Percentiles rank a stretch among this genome's conserved stretches.
These are phyloP conservation scores for Mirza zaza DNA, from an alignment of 2,113 vertebrate genomes.

Conservation along the genomic window DNA sequence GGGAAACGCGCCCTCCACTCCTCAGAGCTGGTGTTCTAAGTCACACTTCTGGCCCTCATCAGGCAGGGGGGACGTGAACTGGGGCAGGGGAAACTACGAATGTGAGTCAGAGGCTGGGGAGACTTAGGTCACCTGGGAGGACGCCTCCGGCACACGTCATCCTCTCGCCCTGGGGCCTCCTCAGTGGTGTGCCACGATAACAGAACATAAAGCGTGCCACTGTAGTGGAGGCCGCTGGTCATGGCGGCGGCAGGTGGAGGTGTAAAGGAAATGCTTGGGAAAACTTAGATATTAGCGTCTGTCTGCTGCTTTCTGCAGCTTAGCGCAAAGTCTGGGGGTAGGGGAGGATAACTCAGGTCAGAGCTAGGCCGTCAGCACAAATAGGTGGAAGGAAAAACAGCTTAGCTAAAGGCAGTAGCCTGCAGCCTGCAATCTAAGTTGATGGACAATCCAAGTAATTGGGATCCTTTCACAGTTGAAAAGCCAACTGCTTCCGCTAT, in stretches of 20 bases:
- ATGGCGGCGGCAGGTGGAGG: accelerated
- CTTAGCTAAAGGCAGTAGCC: neutral
- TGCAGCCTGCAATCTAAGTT: neutral
- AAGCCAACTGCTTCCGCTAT: neutral
- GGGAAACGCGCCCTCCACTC: neutral
- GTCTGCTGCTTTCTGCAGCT: neutral
- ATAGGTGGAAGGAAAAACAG: neutral
- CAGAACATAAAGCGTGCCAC: neutral
- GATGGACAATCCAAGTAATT: neutral
- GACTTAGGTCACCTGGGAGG: neutral
- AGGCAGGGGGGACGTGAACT: neutral
- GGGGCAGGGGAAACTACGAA: neutral
- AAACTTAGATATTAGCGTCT: neutral
- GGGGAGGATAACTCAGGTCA: neutral
- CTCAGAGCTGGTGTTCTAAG: neutral
- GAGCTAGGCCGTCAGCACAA: neutral
- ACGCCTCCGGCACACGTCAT: neutral
- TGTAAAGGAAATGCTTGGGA: neutral
- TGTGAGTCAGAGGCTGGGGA: neutral
- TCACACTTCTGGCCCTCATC: neutral
- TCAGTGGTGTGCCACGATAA: neutral
- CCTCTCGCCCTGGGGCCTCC: neutral
- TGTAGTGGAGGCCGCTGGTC: neutral
- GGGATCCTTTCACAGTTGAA: neutral
- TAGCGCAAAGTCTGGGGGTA: neutral